Conservation (phyloP, 2,113 vertebrate species). For the Aptenodytes forsteri region DNA sequence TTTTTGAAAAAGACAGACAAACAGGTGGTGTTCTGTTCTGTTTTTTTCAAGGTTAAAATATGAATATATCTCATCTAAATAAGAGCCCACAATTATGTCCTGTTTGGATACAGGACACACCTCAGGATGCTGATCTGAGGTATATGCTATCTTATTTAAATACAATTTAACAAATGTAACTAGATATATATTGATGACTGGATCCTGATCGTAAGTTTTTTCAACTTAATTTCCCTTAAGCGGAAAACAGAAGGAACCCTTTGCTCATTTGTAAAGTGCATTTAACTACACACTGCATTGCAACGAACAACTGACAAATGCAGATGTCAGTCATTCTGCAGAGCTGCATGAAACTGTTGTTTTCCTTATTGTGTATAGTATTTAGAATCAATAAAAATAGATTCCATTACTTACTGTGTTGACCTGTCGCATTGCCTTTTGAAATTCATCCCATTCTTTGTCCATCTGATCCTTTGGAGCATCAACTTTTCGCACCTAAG, state of each 20-base stretch:
- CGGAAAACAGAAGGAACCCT: neutral
- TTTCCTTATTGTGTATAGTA: constrained; percentile 49
- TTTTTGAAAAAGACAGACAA: neutral
- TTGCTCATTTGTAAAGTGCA: constrained; percentile 57
- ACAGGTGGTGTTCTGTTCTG: neutral
- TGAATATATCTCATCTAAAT: neutral
- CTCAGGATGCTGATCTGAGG: neutral
- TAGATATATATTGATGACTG: neutral
- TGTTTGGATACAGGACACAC: neutral
- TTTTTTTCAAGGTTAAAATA: neutral
- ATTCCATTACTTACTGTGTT: constrained; percentile 79
- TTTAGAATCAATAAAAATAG: constrained; percentile 51
- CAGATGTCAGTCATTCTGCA: constrained; percentile 39
- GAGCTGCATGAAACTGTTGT: constrained; percentile 62
- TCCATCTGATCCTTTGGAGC: constrained; percentile 97
- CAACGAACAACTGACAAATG: constrained; percentile 38
- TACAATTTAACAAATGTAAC: neutral
- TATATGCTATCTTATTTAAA: neutral
- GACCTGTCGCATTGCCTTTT: constrained; percentile 95
- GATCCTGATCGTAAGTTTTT: neutral
- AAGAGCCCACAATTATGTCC: neutral
- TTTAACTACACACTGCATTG: constrained; percentile 37
- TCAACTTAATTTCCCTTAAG: neutral
- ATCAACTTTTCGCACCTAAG: constrained; percentile 91
- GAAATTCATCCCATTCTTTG: constrained; percentile 99